A percentile compares a stretch with the other conserved stretches of the same genome.
These are phyloP conservation scores for Philotrypesis tridentata DNA, from an alignment of 1,140 invertebrate genomes.

Conservation along the genomic window DNA sequence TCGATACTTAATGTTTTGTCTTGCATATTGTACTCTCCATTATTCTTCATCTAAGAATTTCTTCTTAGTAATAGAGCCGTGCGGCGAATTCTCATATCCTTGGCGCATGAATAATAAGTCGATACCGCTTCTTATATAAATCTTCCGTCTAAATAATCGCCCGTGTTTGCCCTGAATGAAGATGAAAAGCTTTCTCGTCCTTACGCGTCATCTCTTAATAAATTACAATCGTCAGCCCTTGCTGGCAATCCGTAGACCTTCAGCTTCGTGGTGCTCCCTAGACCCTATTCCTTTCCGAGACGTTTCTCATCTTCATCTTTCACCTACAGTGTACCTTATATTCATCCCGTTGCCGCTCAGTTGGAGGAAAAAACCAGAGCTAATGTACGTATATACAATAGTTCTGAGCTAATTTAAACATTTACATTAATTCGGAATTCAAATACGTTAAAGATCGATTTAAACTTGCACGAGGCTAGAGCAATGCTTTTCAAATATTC, in stretches of 20 bases:
- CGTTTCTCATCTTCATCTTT: background rate
- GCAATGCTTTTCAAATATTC: no score
- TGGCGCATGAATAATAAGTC: constrained; percentile 2
- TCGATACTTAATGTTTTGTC: no score
- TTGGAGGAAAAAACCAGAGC: background rate
- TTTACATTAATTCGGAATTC: background rate
- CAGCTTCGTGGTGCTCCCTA: background rate
- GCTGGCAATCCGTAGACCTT: background rate
- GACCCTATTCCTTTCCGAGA: background rate
- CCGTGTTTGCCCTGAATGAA: background rate
- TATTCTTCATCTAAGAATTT: no score
- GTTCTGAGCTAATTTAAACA: background rate
- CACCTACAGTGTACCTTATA: background rate
- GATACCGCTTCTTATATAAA: background rate
- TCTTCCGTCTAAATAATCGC: constrained; percentile 13
- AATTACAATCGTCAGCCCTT: constrained; percentile 32
- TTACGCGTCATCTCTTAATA: constrained; percentile 23
- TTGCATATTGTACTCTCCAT: no score
- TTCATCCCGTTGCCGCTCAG: background rate
- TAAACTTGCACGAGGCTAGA: no score
- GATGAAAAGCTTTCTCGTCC: constrained; percentile 20
- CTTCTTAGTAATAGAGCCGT: no score
- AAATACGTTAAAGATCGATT: no score
- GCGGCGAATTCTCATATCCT: background rate
- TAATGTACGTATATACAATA: background rate